phyloP scores from a whole-genome alignment of 2,113 vertebrate genomes.

The Labeo rohita region DNA sequence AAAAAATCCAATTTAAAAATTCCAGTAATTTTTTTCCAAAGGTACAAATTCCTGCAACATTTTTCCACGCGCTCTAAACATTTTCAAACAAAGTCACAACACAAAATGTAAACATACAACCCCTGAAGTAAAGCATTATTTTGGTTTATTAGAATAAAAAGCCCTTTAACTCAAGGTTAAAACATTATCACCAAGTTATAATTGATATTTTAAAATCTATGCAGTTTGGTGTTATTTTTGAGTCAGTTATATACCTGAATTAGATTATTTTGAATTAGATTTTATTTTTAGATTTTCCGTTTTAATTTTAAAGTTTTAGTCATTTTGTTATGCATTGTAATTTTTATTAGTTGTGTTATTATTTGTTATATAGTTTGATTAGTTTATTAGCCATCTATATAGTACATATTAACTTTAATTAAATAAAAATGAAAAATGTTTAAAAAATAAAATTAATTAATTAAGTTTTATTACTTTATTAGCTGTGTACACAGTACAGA shows the following conservation, averaged over 20 bases:
- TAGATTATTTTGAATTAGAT: no score
- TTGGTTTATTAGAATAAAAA: neutral
- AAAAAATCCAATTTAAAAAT: no score
- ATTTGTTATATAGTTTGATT: no score
- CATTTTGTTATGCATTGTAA: no score
- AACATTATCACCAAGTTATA: neutral
- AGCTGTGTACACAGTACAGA: no score
- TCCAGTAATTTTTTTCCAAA: no score
- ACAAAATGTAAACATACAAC: neutral
- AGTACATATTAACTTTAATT: no score
- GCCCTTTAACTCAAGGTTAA: neutral
- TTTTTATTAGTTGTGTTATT: no score
- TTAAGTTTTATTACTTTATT: no score
- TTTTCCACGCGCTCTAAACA: neutral
- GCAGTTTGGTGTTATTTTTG: neutral
- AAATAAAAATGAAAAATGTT: no score
- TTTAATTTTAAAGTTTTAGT: neutral
- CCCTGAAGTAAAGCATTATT: neutral
- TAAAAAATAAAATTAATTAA: no score
- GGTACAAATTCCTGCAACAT: neutral
- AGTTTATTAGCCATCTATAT: no score
- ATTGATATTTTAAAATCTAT: neutral
- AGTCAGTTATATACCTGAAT: neutral
- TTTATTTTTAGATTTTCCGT: neutral
- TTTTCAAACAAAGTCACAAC: neutral